Evolutionary conservation across 2,113 vertebrate species (phyloP), one percentile per base, ranked within the genome.

Genomic region (Apaloderma vittatum): DNA sequence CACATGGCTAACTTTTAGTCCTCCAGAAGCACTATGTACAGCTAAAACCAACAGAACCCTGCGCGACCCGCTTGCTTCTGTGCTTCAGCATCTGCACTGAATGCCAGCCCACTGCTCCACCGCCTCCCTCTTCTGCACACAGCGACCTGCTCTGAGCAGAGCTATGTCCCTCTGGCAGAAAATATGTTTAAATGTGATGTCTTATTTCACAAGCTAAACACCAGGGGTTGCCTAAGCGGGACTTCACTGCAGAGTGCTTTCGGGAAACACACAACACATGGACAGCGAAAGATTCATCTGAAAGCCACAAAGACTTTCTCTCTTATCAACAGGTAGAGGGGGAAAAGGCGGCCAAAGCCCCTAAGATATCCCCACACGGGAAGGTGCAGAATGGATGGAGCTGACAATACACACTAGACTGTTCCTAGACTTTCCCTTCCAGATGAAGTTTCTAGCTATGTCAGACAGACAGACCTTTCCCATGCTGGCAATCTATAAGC

Each of bases 351-450:
- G n/a, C 23, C 5, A 58, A 65, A 87, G 46, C n/a, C 67, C 11
- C 54, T 24, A 30, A 48, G 54, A 48, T n/a, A 87, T 4, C 15
- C 23, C 46, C 34, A 0, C 6, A 7, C 1, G 11, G 26, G 51
- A 84, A 48, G 48, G 21, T 20, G 59, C 29, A 3, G 21, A 66
- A 32, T 17, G 34, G 82, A 55, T 9, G 4, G 18, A 45, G 49
- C 45, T 32, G 9, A 71, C 0, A 2, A 30, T 6, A 37, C 30
- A 3, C 8, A 2, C 32, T 1, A 1, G 3, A 2, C 40, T 40
- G 40, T 40, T 16, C 16, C 6, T 17, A 88, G 29, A 65, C 10
- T 22, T 34, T 77, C 9, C 26, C 74, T 57, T 67, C 23, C 48
- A 46, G 34, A 12, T 43, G 29, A 45, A 34, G 29, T 10, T 91